Evolutionary conservation across 2,888 invertebrate species (phyloP).

Genomic region (Drosophila macrospina): DNA sequence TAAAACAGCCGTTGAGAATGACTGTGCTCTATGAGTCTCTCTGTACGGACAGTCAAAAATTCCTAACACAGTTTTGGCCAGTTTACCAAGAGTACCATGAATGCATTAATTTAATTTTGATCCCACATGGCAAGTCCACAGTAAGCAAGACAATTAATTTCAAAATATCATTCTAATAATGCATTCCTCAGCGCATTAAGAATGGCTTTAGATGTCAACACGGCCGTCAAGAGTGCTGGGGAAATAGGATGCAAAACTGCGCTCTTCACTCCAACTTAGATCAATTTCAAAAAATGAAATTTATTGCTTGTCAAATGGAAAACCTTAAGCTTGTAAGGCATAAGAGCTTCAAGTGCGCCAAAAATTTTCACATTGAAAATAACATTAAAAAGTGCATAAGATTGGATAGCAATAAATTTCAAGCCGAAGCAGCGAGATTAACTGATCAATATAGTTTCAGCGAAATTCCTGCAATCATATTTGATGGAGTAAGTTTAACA

Average conservation of each 20-base stretch:
- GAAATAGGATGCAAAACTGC: constrained; percentile 88
- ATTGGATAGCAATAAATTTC: constrained; percentile 76
- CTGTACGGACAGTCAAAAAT: constrained; percentile 87
- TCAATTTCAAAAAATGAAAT: constrained; percentile 84
- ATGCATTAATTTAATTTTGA: constrained; percentile 85
- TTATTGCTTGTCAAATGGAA: constrained; percentile 86
- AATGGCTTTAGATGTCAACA: constrained; percentile 87
- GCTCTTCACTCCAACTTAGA: constrained; percentile 84
- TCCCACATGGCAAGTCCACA: constrained; percentile 88
- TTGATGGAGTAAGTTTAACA: constrained; percentile 84
- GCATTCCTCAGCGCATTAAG: constrained; percentile 58
- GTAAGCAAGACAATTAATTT: constrained; percentile 84
- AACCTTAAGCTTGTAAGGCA: neutral
- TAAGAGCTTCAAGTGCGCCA: constrained; percentile 71
- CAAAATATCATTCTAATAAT: neutral
- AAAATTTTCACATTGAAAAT: constrained; percentile 59
- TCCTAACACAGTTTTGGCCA: constrained; percentile 84
- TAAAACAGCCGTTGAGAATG: constrained; percentile 83
- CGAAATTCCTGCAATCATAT: constrained; percentile 86
- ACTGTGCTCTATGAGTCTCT: constrained; percentile 87
- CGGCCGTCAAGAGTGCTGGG: constrained; percentile 87
- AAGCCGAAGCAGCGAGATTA: constrained; percentile 85
- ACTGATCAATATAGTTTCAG: constrained; percentile 82
- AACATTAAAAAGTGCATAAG: constrained; percentile 82
- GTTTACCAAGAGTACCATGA: constrained; percentile 85